Conservation (phyloP, 2,797 vertebrate species). For the Alauda arvensis region DNA sequence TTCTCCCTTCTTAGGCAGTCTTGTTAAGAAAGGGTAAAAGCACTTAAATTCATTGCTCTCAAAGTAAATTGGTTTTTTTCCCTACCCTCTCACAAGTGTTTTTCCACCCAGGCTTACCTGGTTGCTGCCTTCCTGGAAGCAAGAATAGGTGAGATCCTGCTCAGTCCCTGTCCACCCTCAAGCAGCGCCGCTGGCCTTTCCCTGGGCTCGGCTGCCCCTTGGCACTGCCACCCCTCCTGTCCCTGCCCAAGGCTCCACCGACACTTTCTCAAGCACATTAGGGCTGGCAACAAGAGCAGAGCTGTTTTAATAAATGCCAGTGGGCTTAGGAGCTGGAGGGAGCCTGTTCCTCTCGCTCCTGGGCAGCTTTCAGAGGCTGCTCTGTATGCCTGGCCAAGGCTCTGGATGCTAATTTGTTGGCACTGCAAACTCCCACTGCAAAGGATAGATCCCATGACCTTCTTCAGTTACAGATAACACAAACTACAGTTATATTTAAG, state of each 20-base stretch:
- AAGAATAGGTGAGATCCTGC: not conserved
- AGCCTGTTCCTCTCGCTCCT: not conserved
- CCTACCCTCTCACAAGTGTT: not conserved
- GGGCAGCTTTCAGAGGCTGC: not conserved
- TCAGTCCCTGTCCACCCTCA: fast-evolving
- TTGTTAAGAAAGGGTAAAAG: constrained; percentile 23
- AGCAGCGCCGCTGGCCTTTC: fast-evolving
- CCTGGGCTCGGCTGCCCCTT: fast-evolving
- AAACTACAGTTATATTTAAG: constrained; percentile 43
- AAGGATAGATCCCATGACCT: constrained; percentile 41
- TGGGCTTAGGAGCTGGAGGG: not conserved
- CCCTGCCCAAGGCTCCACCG: not conserved
- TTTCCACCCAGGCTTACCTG: not conserved
- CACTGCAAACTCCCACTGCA: not conserved
- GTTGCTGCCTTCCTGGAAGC: not conserved
- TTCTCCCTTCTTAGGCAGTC: constrained; percentile 13
- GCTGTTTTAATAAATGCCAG: not conserved
- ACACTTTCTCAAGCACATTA: not conserved
- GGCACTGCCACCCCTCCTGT: not conserved
- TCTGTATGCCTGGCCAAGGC: constrained; percentile 32
- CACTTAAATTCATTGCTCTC: constrained; percentile 45
- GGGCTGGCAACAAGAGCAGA: not conserved
- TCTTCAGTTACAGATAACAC: constrained; percentile 61
- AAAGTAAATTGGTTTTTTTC: constrained; percentile 22
- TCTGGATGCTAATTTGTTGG: constrained; percentile 50